Conservation (phyloP, 2,797 vertebrate genomes). For the Lycodopsis pacificus region DNA sequence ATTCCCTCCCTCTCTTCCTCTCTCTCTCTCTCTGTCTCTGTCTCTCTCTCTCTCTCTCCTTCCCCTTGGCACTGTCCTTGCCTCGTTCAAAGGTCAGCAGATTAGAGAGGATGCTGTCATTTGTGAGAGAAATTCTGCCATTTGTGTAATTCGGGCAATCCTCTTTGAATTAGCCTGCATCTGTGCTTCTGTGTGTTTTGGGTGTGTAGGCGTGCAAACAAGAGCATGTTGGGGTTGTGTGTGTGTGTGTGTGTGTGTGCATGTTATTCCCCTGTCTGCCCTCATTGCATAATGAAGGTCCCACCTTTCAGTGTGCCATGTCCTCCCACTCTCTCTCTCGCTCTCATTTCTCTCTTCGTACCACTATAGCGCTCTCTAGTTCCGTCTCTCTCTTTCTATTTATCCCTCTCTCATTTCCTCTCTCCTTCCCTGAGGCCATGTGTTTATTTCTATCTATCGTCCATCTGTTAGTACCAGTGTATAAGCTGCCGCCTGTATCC, state of each 20-base stretch:
- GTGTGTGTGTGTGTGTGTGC: slow-evolving; percentile 26
- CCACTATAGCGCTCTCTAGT: slow-evolving; percentile 34
- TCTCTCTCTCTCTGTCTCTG: background rate
- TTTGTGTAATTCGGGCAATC: slow-evolving; percentile 70
- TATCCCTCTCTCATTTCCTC: slow-evolving; percentile 46
- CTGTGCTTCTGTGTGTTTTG: slow-evolving; percentile 72
- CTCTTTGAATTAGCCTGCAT: slow-evolving; percentile 74
- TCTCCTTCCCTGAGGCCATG: slow-evolving; percentile 85
- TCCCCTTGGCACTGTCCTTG: slow-evolving; percentile 43
- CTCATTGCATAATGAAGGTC: slow-evolving; percentile 81
- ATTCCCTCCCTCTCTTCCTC: slow-evolving; percentile 6
- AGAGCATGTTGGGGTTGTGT: slow-evolving; percentile 37
- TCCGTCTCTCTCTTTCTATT: slow-evolving; percentile 48
- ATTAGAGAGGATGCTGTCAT: slow-evolving; percentile 69
- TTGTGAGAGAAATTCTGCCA: slow-evolving; percentile 60
- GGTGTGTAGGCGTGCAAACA: slow-evolving; percentile 65
- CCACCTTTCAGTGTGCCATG: slow-evolving; percentile 73
- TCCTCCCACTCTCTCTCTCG: slow-evolving; percentile 68
- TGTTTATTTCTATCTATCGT: slow-evolving; percentile 91
- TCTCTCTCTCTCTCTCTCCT: slow-evolving; percentile 1
- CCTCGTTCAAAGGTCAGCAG: slow-evolving; percentile 71
- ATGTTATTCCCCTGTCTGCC: slow-evolving; percentile 62
- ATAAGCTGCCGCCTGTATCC: slow-evolving; percentile 60
- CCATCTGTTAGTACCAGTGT: slow-evolving; percentile 87
- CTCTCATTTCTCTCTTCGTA: slow-evolving; percentile 37